These are phyloP conservation scores for Mionectes olivaceus DNA, from an alignment of 2,797 vertebrate genomes.

Conservation along the genomic window DNA sequence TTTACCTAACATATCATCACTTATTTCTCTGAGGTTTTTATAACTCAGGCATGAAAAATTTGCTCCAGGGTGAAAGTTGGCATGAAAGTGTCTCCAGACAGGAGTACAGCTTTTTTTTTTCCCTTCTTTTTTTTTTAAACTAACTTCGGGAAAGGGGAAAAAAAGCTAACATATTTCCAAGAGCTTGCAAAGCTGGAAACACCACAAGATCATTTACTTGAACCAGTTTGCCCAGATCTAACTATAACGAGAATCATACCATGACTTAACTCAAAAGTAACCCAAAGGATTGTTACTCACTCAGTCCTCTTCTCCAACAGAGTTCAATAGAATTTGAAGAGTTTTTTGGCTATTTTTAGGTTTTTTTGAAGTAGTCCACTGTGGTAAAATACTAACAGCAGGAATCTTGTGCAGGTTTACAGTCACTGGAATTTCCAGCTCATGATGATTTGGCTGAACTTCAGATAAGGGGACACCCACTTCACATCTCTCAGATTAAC, in stretches of 20 bases:
- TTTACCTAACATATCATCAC: conserved; percentile 58
- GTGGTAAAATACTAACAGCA: not conserved
- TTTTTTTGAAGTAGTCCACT: not conserved
- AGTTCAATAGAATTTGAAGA: not conserved
- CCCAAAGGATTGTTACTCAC: not conserved
- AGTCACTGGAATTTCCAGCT: conserved; percentile 28
- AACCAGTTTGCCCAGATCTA: not conserved
- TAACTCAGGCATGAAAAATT: conserved; percentile 70
- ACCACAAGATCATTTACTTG: not conserved
- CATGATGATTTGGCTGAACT: not conserved
- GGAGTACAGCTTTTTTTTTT: not conserved
- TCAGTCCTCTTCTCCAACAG: not conserved
- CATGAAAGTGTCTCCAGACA: conserved; percentile 46
- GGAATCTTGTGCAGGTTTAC: not conserved
- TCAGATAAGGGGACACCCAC: not conserved
- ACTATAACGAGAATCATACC: not conserved
- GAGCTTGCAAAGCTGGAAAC: not conserved
- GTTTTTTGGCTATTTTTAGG: not conserved
- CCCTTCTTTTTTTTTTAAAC: not conserved
- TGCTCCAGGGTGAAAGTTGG: conserved; percentile 59
- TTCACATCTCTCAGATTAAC: not conserved
- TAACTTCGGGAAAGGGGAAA: not conserved
- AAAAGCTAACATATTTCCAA: not conserved
- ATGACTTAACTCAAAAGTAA: not conserved
- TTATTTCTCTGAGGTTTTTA: conserved; percentile 64